phyloP scores from a whole-genome alignment of 2,797 vertebrate genomes.

The Lepidocolaptes lacrymiger region DNA sequence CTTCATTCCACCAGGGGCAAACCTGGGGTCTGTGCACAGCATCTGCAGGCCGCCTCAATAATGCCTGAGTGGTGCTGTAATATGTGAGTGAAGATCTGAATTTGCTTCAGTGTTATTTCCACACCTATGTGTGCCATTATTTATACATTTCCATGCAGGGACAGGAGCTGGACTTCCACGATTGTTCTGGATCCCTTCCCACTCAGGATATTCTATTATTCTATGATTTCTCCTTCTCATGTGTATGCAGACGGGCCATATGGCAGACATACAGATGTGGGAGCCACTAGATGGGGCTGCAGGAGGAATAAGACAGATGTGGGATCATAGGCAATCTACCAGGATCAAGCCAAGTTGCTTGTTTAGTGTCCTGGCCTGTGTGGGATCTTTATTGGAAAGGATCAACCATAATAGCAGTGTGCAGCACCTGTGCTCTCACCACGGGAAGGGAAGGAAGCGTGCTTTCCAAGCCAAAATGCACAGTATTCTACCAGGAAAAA shows the following conservation, averaged over 20 bases:
- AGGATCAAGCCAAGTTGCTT: background rate
- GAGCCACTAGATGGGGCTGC: conserved; percentile 24
- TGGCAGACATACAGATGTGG: background rate
- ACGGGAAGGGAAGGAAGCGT: background rate
- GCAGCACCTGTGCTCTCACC: conserved; percentile 24
- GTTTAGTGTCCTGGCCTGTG: background rate
- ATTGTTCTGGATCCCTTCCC: background rate
- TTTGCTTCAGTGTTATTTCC: background rate
- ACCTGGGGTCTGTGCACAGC: background rate
- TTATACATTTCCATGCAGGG: background rate
- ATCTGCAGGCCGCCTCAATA: background rate
- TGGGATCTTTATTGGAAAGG: conserved; percentile 31
- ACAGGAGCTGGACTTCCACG: background rate
- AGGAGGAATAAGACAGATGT: background rate
- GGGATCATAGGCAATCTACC: background rate
- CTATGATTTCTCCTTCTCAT: background rate
- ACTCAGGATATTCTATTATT: background rate
- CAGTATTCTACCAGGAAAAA: conserved; percentile 34
- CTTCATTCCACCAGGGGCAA: accelerated
- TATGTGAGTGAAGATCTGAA: accelerated
- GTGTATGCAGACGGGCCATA: accelerated
- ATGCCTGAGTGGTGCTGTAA: background rate
- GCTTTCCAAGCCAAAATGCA: conserved; percentile 48
- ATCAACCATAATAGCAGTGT: conserved; percentile 17
- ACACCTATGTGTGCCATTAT: accelerated